These are phyloP conservation scores for Corydoras sp. DNA, from an alignment of 2,113 vertebrate species.

Conservation along the genomic window DNA sequence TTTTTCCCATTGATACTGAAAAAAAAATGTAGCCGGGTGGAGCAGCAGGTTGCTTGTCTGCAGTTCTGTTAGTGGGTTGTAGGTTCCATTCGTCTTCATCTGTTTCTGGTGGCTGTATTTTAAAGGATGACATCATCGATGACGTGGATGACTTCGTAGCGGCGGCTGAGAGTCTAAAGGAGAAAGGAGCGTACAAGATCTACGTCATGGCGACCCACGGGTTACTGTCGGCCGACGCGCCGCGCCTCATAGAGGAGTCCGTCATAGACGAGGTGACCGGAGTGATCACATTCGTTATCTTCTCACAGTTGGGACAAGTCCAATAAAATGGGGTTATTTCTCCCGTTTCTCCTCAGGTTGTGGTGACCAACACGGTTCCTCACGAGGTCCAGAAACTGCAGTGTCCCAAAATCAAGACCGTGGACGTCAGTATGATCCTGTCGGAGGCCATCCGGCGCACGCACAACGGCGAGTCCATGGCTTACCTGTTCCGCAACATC, in stretches of 20 bases:
- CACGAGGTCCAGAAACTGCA: constrained; percentile 98
- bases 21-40: no score
- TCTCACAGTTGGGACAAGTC: no score
- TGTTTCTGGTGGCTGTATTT: not conserved
- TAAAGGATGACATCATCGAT: constrained; percentile 96
- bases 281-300: no score
- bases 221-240: constrained; percentile 90
- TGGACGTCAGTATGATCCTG: constrained; percentile 96
- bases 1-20: not conserved
- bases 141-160: constrained; percentile 95
- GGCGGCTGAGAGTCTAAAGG: constrained; percentile 94
- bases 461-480: constrained; percentile 98
- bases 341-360: constrained; percentile 68
- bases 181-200: constrained; percentile 94
- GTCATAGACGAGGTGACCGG: constrained; percentile 82
- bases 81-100: no score
- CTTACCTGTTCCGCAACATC: constrained; percentile 97
- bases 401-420: constrained; percentile 98
- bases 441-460: constrained; percentile 93
- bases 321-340: not conserved
- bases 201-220: constrained; percentile 98
- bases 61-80: no score
- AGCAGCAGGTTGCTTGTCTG: no score
- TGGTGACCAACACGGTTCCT: constrained; percentile 96
- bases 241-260: constrained; percentile 91